These are phyloP conservation scores for Nephrotoma flavescens DNA, from an alignment of 2,888 invertebrate species.

Conservation along the genomic window DNA sequence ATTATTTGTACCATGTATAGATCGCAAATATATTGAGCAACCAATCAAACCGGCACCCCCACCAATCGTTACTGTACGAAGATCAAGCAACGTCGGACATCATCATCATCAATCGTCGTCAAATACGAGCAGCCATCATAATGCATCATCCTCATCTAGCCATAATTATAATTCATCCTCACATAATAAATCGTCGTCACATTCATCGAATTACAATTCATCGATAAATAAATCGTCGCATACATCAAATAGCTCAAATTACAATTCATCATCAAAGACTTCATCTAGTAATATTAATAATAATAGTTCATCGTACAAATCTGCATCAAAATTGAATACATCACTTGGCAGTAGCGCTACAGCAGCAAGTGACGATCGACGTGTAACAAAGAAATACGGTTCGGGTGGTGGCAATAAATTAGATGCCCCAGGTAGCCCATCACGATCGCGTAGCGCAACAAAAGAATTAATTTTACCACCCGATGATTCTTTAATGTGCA, in stretches of 20 bases:
- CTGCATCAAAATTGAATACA: slow-evolving; percentile 4
- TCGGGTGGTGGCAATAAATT: slow-evolving; percentile 33
- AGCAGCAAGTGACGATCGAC: neutral
- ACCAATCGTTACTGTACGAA: slow-evolving; percentile 48
- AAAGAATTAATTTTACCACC: slow-evolving; percentile 78
- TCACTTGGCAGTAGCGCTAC: neutral
- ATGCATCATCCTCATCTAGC: neutral
- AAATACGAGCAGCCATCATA: slow-evolving; percentile 1
- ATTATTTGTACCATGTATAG: slow-evolving; percentile 15
- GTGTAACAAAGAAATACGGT: neutral
- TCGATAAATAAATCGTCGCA: neutral
- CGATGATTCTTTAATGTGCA: slow-evolving; percentile 73
- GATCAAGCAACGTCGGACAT: slow-evolving; percentile 31
- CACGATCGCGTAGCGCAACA: slow-evolving; percentile 75
- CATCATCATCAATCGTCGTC: slow-evolving; percentile 5
- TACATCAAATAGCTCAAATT: slow-evolving; percentile 12
- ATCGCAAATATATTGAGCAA: slow-evolving; percentile 75
- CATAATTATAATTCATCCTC: neutral
- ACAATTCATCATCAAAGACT: slow-evolving; percentile 13
- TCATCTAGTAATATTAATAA: slow-evolving; percentile 8
- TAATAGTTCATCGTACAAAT: neutral
- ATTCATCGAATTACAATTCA: neutral
- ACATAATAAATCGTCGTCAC: neutral
- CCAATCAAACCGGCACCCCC: slow-evolving; percentile 63
- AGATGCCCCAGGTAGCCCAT: slow-evolving; percentile 65